phyloP scores from a whole-genome alignment of 2,113 vertebrate genomes.

The Apistogramma diplotaenia region DNA sequence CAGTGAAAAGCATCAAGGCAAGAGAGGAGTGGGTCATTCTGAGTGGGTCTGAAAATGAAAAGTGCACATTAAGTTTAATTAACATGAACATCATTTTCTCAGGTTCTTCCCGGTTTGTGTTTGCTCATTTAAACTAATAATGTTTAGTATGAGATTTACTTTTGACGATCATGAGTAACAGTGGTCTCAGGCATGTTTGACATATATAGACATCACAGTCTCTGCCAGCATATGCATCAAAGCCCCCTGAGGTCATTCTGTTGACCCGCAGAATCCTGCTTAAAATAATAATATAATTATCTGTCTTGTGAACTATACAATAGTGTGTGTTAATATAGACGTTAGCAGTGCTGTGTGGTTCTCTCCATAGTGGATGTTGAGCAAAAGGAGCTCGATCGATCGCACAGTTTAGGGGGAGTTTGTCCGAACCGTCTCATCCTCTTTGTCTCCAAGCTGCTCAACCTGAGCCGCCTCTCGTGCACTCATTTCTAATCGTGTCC shows the following conservation, averaged over 20 bases:
- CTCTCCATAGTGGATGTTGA: neutral
- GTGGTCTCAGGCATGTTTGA: too few species aligned
- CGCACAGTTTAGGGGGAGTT: neutral
- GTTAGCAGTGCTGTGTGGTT: neutral
- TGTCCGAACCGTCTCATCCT: neutral
- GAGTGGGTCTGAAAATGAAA: neutral
- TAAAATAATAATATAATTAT: too few species aligned
- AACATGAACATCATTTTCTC: neutral
- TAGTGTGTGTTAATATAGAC: neutral
- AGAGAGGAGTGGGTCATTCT: neutral
- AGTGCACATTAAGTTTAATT: neutral
- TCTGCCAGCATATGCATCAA: too few species aligned
- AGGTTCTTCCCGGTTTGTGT: neutral
- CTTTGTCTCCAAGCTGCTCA: neutral
- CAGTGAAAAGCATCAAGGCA: neutral
- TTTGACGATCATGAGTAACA: too few species aligned
- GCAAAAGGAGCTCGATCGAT: neutral
- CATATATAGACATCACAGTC: too few species aligned
- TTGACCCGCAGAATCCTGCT: too few species aligned
- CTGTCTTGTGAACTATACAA: neutral
- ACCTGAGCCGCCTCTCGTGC: accelerated
- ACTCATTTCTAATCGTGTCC: neutral
- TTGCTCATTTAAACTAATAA: neutral
- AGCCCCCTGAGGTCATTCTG: too few species aligned
- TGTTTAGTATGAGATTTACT: too few species aligned